Base-by-base conservation (phyloP, 2,113 vertebrate genomes). In the Eupsittula cactorum region DNA sequence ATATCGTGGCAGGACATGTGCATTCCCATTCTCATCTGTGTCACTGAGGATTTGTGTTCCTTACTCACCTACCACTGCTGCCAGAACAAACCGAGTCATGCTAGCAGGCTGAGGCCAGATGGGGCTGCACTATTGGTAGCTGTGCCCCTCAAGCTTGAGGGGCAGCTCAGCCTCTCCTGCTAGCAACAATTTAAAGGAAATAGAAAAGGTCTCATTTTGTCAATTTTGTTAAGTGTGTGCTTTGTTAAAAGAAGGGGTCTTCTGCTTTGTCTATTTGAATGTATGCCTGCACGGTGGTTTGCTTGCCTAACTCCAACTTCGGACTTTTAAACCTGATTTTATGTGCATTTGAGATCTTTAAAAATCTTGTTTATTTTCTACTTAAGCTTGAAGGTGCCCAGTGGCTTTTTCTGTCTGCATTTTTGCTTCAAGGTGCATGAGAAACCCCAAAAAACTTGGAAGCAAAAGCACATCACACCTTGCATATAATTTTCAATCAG, bases 1-100 rank as follows among this genome's bases (percentile, higher is more conserved):
- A 7, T 44, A 16, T 29, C 33, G 4, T 1, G 1, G 28, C 0
- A 2, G 25, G 35, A 73, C 37, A 11, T 0, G 2, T 42, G 11
- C 46, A 19, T 42, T 63, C 41, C 20, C 27, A 33, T n/a, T 17
- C 46, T 35, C n/a, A 50, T 27, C 16, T 41, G 6, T 24, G 50
- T 18, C 49, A 29, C 33, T 18, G 11, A 53, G 16, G 4, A 11
- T 16, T 29, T 20, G 2, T 55, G 42, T 25, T 35, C 28, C 33
- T 50, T 49, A 3, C 13, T 23, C 14, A 49, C 28, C 29, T 23
- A 18, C 4, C 35, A 50, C 28, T 3, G 2, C 10, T 47, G 63
- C 17, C 44, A 35, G 52, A 73, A 20, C 11, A 71, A 59, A n/a
- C 11, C 0, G 1, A 31, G 49, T 29, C 9, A 57, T 1, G 0